phyloP scores from a whole-genome alignment of 2,113 vertebrate genomes.

The Mustela nigripes region DNA sequence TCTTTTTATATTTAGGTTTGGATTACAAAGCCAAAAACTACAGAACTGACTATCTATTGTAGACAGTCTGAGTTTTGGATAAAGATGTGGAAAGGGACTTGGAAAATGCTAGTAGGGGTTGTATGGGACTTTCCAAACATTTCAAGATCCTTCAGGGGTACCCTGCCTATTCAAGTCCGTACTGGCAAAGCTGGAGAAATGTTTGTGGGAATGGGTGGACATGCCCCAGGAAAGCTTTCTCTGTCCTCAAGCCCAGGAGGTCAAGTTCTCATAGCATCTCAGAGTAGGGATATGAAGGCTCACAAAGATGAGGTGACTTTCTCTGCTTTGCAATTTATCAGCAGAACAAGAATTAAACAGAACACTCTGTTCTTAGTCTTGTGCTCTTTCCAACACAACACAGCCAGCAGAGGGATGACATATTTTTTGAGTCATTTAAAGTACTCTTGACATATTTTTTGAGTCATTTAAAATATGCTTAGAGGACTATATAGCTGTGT shows the following conservation, averaged over 20 bases:
- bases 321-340: not conserved
- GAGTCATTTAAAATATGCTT: not conserved
- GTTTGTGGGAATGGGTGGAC: not conserved
- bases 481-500: not conserved
- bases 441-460: not conserved
- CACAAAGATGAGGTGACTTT: not conserved
- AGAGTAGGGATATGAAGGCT: not conserved
- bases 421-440: not conserved
- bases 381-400: not conserved
- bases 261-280: not conserved
- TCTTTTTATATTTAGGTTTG: not conserved
- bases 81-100: not conserved
- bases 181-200: not conserved
- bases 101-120: not conserved
- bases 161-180: not conserved
- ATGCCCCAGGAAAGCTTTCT: not conserved
- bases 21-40: not conserved
- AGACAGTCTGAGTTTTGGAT: not conserved
- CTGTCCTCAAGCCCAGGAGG: not conserved
- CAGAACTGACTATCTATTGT: not conserved
- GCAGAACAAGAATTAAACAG: not conserved
- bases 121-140: not conserved
- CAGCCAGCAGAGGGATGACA: not conserved
- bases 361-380: not conserved
- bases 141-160: not conserved